phyloP scores from a whole-genome alignment of 2,888 invertebrate species.

The Caenorhabditis panamensis region DNA sequence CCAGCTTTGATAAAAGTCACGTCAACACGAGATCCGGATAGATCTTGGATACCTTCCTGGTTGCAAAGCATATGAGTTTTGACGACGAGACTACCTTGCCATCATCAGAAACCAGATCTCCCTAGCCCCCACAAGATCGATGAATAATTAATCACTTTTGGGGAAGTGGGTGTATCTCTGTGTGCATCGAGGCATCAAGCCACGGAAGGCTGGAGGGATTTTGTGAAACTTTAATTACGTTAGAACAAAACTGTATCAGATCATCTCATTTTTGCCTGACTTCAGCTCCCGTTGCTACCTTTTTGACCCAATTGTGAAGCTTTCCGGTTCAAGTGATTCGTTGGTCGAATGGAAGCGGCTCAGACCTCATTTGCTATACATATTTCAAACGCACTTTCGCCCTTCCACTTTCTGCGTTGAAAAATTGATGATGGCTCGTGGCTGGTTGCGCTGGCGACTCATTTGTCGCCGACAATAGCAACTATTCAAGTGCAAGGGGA shows the following conservation, averaged over 20 bases:
- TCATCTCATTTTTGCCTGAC: background rate
- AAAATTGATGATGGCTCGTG: constrained; percentile 48
- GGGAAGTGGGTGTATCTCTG: constrained; percentile 39
- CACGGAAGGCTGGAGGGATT: too few relatives aligned
- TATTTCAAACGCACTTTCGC: constrained; percentile 47
- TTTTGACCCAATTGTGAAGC: constrained; percentile 2
- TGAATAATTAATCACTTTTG: constrained; percentile 41
- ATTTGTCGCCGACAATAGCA: constrained; percentile 40
- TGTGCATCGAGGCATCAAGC: constrained; percentile 22
- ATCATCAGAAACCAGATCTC: constrained; percentile 46
- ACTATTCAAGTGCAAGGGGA: constrained; percentile 46
- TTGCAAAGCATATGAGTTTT: constrained; percentile 21
- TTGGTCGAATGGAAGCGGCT: constrained; percentile 12
- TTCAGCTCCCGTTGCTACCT: background rate
- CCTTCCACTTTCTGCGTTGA: constrained; percentile 41
- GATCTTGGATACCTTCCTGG: constrained; percentile 17
- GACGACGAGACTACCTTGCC: background rate
- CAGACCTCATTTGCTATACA: constrained; percentile 39
- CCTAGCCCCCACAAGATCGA: constrained; percentile 27
- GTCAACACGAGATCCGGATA: background rate
- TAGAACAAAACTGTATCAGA: background rate
- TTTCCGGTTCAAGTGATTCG: constrained; percentile 48
- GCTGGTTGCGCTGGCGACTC: constrained; percentile 24
- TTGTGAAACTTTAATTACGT: too few relatives aligned
- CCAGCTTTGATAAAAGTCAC: constrained; percentile 7